phyloP scores from a whole-genome alignment of 2,797 vertebrate genomes.

The Xenopus petersii region DNA sequence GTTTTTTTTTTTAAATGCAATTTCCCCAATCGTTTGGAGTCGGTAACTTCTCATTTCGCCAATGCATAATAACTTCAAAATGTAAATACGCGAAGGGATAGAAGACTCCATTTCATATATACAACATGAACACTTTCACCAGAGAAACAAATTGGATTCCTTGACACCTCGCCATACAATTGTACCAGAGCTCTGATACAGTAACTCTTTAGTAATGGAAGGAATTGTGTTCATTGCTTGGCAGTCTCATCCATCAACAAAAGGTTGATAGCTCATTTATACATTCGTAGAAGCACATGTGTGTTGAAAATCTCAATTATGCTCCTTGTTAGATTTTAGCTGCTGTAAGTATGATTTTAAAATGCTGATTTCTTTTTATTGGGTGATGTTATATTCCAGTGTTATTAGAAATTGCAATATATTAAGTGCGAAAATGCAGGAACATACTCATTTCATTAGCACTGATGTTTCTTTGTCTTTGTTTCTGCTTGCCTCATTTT shows the following conservation, averaged over 20 bases:
- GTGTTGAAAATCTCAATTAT: slow-evolving; percentile 1
- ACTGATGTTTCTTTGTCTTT: background rate
- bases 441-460: background rate
- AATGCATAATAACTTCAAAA: too few species aligned
- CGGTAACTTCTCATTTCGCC: too few species aligned
- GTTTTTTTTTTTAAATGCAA: too few species aligned
- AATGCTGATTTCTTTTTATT: background rate
- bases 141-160: slow-evolving; percentile 10
- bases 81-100: too few species aligned
- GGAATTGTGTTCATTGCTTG: slow-evolving; percentile 9
- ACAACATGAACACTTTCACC: slow-evolving; percentile 17
- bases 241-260: slow-evolving; percentile 38
- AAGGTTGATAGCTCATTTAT: slow-evolving; percentile 36
- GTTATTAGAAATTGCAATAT: background rate
- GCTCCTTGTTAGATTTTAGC: background rate
- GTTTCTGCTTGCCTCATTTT: background rate
- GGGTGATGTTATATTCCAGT: background rate
- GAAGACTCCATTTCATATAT: background rate
- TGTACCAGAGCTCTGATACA: slow-evolving; percentile 18
- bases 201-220: slow-evolving; percentile 30
- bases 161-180: slow-evolving; percentile 4
- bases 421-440: background rate
- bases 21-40: too few species aligned
- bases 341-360: slow-evolving; percentile 3
- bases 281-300: slow-evolving; percentile 14